Conservation (phyloP, 2,888 invertebrate species). For the Ophraella communa region DNA sequence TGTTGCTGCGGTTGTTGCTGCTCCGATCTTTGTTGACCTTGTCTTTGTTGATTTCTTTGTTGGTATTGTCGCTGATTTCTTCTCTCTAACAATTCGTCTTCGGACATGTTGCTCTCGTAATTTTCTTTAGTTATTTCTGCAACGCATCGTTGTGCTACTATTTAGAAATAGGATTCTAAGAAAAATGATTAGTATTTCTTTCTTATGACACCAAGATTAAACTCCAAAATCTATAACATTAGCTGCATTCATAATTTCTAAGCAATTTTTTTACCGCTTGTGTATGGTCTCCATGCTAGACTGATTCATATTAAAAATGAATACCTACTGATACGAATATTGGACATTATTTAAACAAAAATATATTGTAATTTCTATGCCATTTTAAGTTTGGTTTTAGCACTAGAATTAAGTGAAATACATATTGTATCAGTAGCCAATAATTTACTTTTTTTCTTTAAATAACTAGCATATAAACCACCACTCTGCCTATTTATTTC, state of each 20-base stretch:
- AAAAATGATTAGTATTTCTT: slow-evolving; percentile 49
- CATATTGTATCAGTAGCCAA: too few species aligned
- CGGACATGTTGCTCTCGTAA: slow-evolving; percentile 73
- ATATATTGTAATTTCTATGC: too few species aligned
- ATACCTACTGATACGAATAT: too few species aligned
- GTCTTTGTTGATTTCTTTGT: slow-evolving; percentile 52
- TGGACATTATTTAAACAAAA: too few species aligned
- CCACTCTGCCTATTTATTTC: slow-evolving; percentile 20
- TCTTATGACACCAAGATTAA: slow-evolving; percentile 48
- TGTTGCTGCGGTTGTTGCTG: slow-evolving; percentile 57
- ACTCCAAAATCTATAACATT: slow-evolving; percentile 37
- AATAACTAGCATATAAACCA: neutral
- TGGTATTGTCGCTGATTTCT: slow-evolving; percentile 55
- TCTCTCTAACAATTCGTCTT: slow-evolving; percentile 68
- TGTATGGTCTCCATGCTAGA: slow-evolving; percentile 7
- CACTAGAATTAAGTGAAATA: too few species aligned
- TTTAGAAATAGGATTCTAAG: slow-evolving; percentile 47
- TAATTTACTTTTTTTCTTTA: too few species aligned
- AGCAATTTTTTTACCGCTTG: slow-evolving; percentile 23
- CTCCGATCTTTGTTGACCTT: slow-evolving; percentile 58
- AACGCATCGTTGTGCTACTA: slow-evolving; percentile 59
- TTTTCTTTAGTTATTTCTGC: slow-evolving; percentile 85
- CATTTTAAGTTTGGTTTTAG: too few species aligned
- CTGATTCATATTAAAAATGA: too few species aligned
- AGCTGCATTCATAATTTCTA: slow-evolving; percentile 34